Evolutionary conservation across 1,140 invertebrate species (phyloP), one percentile per base, ranked within the genome.

Genomic region (Monochamus saltuarius): DNA sequence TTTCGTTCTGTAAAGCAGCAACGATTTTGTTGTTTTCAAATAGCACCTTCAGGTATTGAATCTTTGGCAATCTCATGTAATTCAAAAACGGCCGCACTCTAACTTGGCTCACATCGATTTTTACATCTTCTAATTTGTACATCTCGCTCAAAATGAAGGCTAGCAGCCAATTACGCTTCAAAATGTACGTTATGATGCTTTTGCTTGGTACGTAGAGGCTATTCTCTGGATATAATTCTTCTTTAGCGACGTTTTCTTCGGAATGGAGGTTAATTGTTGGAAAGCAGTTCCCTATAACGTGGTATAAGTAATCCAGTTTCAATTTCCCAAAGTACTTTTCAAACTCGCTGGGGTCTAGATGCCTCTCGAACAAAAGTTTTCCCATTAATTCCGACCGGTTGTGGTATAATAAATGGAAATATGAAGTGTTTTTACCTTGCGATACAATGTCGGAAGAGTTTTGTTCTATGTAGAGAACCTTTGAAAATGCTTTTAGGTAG

Each of bases 261-360:
- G 62, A 19, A 22, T 70, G 63, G 10, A 75, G 17, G 47, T 71
- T 70, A 37, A 85, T 67, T 49, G 78, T 79, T 0, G 83, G 82
- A 57, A 82, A 85, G 51, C 79, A 82, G 64, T 81, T 84, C 1
- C 79, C 67, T 7, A 82, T 77, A 11, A 85, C 80, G 14, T 82
- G 82, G 64, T 85, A 80, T 1, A 84, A 76, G 39, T 85, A 76
- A 76, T 85, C 84, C 16, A 85, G 71, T 70, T 83, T 81, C 3
- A 85, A 67, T 39, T 79, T 81, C 2, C 71, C 63, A 10, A 84
- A 82, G 61, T 82, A 75, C 0, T 67, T 53, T 66, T 85, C 84
- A 39, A 85, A 81, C 47, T 82, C 77, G 11, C 77, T 61, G 1
- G 82, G 82, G 13, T 83, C 80, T 4, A 81, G 65, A 36, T 81